Evolutionary conservation across 1,140 invertebrate species (phyloP).

Genomic region (Conus betulinus): DNA sequence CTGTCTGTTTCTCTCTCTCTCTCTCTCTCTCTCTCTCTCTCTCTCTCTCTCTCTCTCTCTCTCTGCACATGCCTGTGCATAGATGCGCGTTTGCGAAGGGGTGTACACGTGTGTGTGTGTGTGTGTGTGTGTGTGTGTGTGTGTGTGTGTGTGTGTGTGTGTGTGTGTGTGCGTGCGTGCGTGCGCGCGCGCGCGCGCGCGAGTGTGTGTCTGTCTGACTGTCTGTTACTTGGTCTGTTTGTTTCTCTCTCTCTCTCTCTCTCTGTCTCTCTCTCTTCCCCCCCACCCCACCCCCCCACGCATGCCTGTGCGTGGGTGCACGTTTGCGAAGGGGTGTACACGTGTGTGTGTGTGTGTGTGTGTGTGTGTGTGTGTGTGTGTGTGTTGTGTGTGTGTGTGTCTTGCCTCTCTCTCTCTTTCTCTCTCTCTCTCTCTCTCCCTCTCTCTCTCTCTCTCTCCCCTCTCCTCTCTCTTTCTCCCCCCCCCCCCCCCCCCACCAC

Average conservation of each 20-base stretch:
- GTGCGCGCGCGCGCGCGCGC: neutral
- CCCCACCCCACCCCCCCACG: too few relatives aligned
- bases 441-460: too few relatives aligned
- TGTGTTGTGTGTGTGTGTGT: too few relatives aligned
- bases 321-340: neutral
- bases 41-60: neutral
- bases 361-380: neutral
- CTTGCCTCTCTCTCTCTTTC: too few relatives aligned
- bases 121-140: neutral
- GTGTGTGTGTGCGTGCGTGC: neutral
- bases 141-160: neutral
- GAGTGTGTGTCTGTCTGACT: neutral
- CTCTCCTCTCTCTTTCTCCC: too few relatives aligned
- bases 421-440: too few relatives aligned
- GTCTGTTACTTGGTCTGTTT: neutral
- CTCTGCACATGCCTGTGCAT: neutral
- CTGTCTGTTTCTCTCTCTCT: neutral
- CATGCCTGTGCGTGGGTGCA: neutral
- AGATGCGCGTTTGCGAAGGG: neutral
- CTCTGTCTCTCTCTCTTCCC: neutral
- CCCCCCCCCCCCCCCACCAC: too few relatives aligned
- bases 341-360: conserved; percentile 9
- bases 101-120: neutral
- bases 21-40: neutral
- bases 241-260: neutral